These are phyloP conservation scores for Thunnus thynnus DNA, from an alignment of 2,113 vertebrate genomes.

Conservation along the genomic window DNA sequence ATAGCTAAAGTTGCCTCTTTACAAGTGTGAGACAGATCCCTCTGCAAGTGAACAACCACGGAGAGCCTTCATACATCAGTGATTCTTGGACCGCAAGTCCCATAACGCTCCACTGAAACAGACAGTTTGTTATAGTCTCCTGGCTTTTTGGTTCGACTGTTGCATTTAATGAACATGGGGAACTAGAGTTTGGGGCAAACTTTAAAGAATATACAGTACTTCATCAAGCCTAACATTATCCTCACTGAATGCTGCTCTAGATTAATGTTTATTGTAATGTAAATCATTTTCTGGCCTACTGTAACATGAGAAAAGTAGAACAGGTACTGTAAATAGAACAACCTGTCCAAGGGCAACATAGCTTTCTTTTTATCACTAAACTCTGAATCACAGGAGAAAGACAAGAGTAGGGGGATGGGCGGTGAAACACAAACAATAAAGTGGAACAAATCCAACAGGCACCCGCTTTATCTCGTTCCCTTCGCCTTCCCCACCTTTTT, in stretches of 20 bases:
- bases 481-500: slow-evolving; percentile 66
- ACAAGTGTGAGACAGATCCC: slow-evolving; percentile 57
- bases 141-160: slow-evolving; percentile 21
- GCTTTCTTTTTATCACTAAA: slow-evolving; percentile 64
- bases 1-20: slow-evolving; percentile 47
- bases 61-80: slow-evolving; percentile 66
- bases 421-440: slow-evolving; percentile 81
- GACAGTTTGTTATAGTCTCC: slow-evolving; percentile 47
- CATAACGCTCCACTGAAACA: slow-evolving; percentile 48
- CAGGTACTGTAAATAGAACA: slow-evolving; percentile 64
- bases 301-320: slow-evolving; percentile 1
- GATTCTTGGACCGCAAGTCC: slow-evolving; percentile 53
- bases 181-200: not conserved
- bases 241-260: not conserved
- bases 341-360: slow-evolving; percentile 69
- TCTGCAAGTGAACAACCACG: slow-evolving; percentile 46
- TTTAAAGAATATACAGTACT: not conserved
- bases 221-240: not conserved
- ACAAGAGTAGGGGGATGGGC: slow-evolving; percentile 24
- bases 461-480: slow-evolving; percentile 81
- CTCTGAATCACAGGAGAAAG: slow-evolving; percentile 63
- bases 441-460: slow-evolving; percentile 84
- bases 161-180: slow-evolving; percentile 28
- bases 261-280: not conserved
- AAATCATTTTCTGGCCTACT: slow-evolving; percentile 8